Evolutionary conservation across 2,113 vertebrate genomes (phyloP).

Genomic region (Canis aureus): DNA sequence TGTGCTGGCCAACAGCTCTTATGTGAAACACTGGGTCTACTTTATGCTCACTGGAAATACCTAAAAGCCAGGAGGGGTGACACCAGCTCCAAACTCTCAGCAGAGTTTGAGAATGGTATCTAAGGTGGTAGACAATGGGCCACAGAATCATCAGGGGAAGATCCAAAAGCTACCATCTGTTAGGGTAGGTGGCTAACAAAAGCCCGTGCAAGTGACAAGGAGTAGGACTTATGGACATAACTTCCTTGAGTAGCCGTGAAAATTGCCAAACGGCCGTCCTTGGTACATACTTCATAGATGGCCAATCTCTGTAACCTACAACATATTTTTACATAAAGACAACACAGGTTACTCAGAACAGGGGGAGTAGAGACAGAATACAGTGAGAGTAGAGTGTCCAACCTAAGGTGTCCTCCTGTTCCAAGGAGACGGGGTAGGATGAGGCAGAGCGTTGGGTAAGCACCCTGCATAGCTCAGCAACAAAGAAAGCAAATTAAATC

Average conservation of each 20-base stretch:
- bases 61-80: background rate
- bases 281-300: background rate
- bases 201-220: background rate
- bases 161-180: background rate
- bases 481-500: constrained; percentile 3
- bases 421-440: background rate
- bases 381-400: background rate
- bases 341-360: background rate
- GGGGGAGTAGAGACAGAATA: background rate
- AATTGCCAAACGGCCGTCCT: background rate
- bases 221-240: background rate
- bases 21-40: background rate
- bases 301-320: background rate
- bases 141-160: background rate
- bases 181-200: background rate
- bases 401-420: background rate
- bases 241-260: background rate
- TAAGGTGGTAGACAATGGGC: background rate
- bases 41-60: background rate
- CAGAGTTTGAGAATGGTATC: background rate
- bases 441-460: background rate
- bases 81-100: constrained; percentile 30
- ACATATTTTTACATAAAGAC: background rate
- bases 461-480: background rate
- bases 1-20: background rate